A percentile compares a stretch with the other conserved stretches of the same genome.
phyloP scores from a whole-genome alignment of 2,888 invertebrate species.

The Bimastos eiseni region DNA sequence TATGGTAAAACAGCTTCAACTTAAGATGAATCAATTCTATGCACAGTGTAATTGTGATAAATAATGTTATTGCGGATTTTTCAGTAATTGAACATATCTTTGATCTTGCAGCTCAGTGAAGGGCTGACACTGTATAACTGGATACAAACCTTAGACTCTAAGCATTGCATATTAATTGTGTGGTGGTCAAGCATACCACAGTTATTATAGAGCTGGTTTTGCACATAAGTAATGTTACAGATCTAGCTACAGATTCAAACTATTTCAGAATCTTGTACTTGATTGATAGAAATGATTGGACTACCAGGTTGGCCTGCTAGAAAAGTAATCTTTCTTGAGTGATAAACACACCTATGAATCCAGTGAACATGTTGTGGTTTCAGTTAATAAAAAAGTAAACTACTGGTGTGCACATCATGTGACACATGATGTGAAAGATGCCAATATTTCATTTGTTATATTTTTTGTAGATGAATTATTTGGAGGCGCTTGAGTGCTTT shows the following conservation, averaged over 20 bases:
- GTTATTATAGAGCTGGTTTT: too few species aligned
- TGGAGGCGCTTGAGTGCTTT: not conserved
- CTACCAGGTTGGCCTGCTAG: not conserved
- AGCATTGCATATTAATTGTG: not conserved
- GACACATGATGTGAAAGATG: not conserved
- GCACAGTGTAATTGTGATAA: too few species aligned
- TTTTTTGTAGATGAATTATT: constrained; percentile 18
- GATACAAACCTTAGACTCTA: not conserved
- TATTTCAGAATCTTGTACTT: too few species aligned
- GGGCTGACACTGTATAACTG: not conserved
- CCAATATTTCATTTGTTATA: not conserved
- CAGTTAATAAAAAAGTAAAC: not conserved
- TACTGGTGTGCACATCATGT: not conserved
- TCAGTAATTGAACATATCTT: too few species aligned
- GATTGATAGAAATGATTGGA: too few species aligned
- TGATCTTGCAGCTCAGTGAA: not conserved
- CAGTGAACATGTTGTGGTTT: not conserved
- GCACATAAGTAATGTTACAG: too few species aligned
- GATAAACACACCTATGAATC: not conserved
- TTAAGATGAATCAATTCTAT: too few species aligned
- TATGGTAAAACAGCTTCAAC: too few species aligned
- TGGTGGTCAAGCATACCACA: too few species aligned
- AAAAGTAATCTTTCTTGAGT: not conserved
- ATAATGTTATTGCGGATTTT: too few species aligned
- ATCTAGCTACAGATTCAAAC: too few species aligned